Percentiles rank a stretch among this genome's conserved stretches.
Conservation (phyloP, 92 coral and sea anemone genomes). For the Metridium senile region DNA sequence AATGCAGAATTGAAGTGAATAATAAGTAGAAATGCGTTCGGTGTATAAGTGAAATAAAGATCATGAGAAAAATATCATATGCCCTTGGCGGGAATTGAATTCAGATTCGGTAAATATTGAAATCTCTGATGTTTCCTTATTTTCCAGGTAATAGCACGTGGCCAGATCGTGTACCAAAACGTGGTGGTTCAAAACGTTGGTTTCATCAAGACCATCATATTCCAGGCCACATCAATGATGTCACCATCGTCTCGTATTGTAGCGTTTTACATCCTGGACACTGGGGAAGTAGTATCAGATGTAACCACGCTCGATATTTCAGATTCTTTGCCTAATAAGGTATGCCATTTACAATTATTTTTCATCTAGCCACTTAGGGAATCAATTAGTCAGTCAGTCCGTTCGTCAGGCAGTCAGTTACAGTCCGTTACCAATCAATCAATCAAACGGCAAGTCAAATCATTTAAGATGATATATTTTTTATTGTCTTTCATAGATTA, state of each 20-base stretch:
- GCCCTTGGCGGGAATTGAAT: too few relatives aligned
- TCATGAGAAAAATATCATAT: too few relatives aligned
- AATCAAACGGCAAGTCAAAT: background rate
- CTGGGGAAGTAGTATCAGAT: slow-evolving; percentile 78
- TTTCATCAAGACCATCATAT: slow-evolving; percentile 70
- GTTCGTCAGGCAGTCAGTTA: background rate
- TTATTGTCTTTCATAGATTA: background rate
- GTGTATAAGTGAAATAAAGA: too few relatives aligned
- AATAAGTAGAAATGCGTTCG: too few relatives aligned
- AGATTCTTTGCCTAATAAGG: slow-evolving; percentile 80
- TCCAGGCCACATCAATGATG: slow-evolving; percentile 74
- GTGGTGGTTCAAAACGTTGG: slow-evolving; percentile 65
- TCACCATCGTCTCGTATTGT: slow-evolving; percentile 91
- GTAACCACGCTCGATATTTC: slow-evolving; percentile 69
- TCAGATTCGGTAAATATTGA: too few relatives aligned
- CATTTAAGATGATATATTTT: background rate
- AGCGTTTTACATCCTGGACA: slow-evolving; percentile 56
- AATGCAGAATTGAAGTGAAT: too few relatives aligned
- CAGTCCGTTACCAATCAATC: background rate
- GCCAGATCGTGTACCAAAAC: slow-evolving; percentile 70
- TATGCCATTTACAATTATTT: background rate
- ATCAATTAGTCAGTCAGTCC: background rate
- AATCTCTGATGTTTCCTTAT: background rate
- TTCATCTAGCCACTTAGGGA: background rate
- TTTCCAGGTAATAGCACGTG: slow-evolving; percentile 82